A percentile compares a stretch with the other conserved stretches of the same genome.
phyloP scores from a whole-genome alignment of 2,888 invertebrate species.

The Colostygia pectinataria region DNA sequence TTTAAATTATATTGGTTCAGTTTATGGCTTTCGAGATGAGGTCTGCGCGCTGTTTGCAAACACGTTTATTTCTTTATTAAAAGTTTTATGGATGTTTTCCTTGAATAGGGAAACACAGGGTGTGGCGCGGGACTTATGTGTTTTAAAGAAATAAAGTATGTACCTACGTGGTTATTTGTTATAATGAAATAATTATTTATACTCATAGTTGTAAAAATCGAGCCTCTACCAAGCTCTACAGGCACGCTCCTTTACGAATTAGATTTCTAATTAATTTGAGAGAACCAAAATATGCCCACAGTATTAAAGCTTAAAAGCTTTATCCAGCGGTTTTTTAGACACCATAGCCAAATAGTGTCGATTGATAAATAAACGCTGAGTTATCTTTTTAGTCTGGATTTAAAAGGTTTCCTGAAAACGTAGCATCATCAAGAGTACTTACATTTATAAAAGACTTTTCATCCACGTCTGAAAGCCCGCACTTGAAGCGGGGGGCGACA shows the following conservation, averaged over 20 bases:
- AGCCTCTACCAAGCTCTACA: too few species aligned
- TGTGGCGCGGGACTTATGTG: not conserved
- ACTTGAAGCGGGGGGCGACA: constrained; percentile 29
- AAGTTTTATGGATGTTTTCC: constrained; percentile 16
- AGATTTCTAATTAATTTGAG: too few species aligned
- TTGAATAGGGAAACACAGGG: not conserved
- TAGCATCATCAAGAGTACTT: not conserved
- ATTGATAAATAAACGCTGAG: too few species aligned
- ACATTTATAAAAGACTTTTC: constrained; percentile 10
- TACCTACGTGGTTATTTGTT: too few species aligned
- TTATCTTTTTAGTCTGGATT: not conserved
- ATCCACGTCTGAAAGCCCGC: constrained; percentile 10
- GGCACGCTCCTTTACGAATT: too few species aligned
- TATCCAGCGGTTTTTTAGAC: too few species aligned
- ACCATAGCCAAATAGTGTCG: too few species aligned
- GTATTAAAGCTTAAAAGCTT: too few species aligned
- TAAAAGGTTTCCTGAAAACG: not conserved
- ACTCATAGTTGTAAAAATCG: too few species aligned
- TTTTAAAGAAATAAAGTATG: not conserved
- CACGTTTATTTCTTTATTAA: constrained; percentile 22
- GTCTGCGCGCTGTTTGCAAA: constrained; percentile 13
- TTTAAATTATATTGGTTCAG: constrained; percentile 24
- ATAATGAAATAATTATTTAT: too few species aligned
- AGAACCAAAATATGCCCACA: too few species aligned
- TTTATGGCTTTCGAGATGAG: constrained; percentile 27